Conservation (phyloP, 37 sponge, comb jelly and placozoan genomes). For the Axinella damicornis region DNA sequence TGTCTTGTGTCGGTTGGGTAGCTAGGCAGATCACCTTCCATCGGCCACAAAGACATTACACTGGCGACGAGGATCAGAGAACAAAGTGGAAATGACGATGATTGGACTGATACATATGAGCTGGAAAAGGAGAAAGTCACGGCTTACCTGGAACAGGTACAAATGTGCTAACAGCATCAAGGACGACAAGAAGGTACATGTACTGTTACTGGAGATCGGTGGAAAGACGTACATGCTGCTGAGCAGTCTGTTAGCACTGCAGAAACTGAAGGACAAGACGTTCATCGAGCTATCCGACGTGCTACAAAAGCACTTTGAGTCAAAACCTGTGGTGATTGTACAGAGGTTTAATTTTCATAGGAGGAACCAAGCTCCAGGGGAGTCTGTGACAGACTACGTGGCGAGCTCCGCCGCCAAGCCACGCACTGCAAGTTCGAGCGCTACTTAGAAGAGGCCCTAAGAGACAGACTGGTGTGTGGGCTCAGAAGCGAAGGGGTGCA, state of each 20-base stretch:
- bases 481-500: constrained; percentile 10
- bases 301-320: constrained; percentile 32
- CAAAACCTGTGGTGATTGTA: constrained; percentile 23
- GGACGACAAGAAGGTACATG: constrained; percentile 25
- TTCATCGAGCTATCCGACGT: neutral
- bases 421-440: constrained; percentile 28
- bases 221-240: constrained; percentile 34
- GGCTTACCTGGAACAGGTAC: constrained; percentile 31
- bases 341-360: constrained; percentile 34
- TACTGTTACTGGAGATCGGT: constrained; percentile 20
- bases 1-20: too few relatives aligned
- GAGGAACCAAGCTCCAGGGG: constrained; percentile 20
- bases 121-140: constrained; percentile 16
- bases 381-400: constrained; percentile 30
- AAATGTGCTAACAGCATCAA: constrained; percentile 45
- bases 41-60: too few relatives aligned
- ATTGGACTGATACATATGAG: neutral
- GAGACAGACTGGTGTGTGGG: constrained; percentile 52
- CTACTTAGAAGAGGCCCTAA: constrained; percentile 33
- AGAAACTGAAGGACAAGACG: constrained; percentile 24
- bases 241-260: constrained; percentile 29
- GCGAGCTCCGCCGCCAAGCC: constrained; percentile 37
- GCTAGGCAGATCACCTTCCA: too few relatives aligned
- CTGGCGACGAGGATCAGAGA: too few relatives aligned
- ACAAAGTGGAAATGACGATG: too few relatives aligned